Percentiles rank a stretch among this genome's conserved stretches.
phyloP scores from a whole-genome alignment of 2,888 invertebrate species.

The Augiades crinisus region DNA sequence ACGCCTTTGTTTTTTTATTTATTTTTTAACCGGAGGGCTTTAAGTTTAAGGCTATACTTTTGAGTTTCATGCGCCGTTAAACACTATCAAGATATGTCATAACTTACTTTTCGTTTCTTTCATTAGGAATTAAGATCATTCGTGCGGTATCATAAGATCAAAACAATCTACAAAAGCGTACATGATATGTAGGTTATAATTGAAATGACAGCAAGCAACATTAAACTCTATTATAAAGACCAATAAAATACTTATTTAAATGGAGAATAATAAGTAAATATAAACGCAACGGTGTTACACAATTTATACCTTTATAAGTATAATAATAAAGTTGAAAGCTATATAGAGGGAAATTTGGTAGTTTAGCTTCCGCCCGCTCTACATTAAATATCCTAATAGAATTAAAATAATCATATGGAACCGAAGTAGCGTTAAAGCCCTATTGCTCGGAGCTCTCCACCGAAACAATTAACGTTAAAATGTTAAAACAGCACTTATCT shows the following conservation, averaged over 20 bases:
- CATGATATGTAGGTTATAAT: not conserved
- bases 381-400: constrained; percentile 12
- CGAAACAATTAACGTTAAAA: constrained; percentile 8
- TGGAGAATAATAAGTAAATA: not conserved
- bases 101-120: constrained; percentile 27
- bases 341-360: too few relatives aligned
- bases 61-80: constrained; percentile 12
- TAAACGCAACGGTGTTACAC: not conserved
- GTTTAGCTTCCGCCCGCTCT: not conserved
- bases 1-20: not conserved
- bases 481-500: constrained; percentile 13
- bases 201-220: not conserved
- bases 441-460: constrained; percentile 1
- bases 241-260: not conserved
- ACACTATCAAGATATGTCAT: constrained; percentile 29
- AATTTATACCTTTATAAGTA: not conserved
- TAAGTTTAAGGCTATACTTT: constrained; percentile 8
- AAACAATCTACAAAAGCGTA: constrained; percentile 12
- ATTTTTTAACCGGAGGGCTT: not conserved
- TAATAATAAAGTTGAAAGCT: too few relatives aligned
- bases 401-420: constrained; percentile 9
- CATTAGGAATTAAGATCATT: constrained; percentile 32
- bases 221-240: not conserved
- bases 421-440: constrained; percentile 10
- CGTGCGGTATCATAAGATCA: constrained; percentile 35